Evolutionary conservation across 2,797 vertebrate genomes (phyloP), one percentile per base, ranked within the genome.

Genomic region (Eleutherodactylus coqui): DNA sequence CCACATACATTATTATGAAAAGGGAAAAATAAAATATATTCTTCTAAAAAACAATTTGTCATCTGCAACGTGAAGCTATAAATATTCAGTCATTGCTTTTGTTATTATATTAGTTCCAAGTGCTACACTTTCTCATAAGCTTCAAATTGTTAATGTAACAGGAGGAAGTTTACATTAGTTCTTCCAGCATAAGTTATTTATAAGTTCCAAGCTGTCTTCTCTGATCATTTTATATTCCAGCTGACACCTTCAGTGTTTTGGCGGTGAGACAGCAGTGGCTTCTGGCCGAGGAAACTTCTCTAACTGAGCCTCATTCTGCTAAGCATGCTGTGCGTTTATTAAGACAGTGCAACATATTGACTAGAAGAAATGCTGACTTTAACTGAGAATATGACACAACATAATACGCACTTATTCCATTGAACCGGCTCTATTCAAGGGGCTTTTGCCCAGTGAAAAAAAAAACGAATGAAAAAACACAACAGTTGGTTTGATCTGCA

Each of bases 151-250:
- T 79, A 87, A 79, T 84, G 82, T 84, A 87, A 80, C 82, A 75
- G 86, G 86, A 87, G 76, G 82, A 87, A 87, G 86, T 87, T 87
- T 87, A 84, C 86, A 84, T 79, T 80, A 79, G 81, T 84, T 87
- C 76, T 84, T 87, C 76, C 82, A 83, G 43, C 75, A 84, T 84
- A 84, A 77, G 88, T 86, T 89, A 89, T 89, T 89, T 89, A 88
- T 89, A 89, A 85, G 88, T 84, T 88, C 45, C 80, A 85, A 87
- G 67, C 85, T 87, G 88, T 86, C 82, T 77, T 47, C 78, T 85
- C 81, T 85, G 53, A 80, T 84, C 85, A 86, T 86, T 82, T 88
- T 84, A 83, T 79, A 82, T 70, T 87, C 81, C 80, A 84, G 75
- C 69, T 87, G 88, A 84, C 88, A 84, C 53, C 75, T 86, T 81